A percentile compares a stretch with the other conserved stretches of the same genome.
Evolutionary conservation across 1,140 invertebrate species (phyloP).

Genomic region (Drosophila arizonae): DNA sequence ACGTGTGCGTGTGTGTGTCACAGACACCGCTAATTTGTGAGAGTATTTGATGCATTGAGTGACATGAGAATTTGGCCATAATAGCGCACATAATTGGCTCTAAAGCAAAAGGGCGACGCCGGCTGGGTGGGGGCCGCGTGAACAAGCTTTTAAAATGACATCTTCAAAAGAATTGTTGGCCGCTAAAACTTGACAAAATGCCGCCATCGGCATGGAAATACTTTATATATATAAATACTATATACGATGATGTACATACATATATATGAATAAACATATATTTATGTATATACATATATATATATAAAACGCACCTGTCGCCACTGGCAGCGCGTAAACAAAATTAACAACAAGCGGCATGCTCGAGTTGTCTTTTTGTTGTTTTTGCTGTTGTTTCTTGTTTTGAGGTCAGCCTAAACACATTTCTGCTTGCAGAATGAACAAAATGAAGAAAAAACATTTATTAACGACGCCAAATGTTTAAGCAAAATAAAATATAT

Average conservation of each 20-base stretch:
- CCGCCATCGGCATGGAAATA: constrained; percentile 54
- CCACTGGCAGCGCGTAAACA: constrained; percentile 69
- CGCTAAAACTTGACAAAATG: constrained; percentile 64
- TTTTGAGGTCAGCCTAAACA: constrained; percentile 72
- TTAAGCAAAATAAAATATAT: constrained; percentile 47
- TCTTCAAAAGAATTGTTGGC: constrained; percentile 51
- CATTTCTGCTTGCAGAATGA: constrained; percentile 27
- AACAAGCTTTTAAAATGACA: constrained; percentile 59
- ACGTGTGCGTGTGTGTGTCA: constrained; percentile 5
- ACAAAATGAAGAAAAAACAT: constrained; percentile 8
- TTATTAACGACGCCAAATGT: constrained; percentile 75
- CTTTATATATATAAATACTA: constrained; percentile 27
- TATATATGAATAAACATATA: constrained; percentile 24
- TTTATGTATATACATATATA: constrained; percentile 17
- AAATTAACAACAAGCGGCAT: constrained; percentile 76
- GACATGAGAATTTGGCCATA: constrained; percentile 79
- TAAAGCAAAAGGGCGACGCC: constrained; percentile 32
- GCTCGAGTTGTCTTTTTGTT: constrained; percentile 48
- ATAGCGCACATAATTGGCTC: constrained; percentile 74
- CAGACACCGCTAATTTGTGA: constrained; percentile 75
- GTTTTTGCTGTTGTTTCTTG: constrained; percentile 30
- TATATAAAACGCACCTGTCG: constrained; percentile 73
- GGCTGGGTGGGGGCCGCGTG: background rate
- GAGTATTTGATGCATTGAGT: constrained; percentile 78
- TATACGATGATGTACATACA: constrained; percentile 36